A percentile compares a stretch with the other conserved stretches of the same genome.
Evolutionary conservation across 2,888 invertebrate genomes (phyloP).

Genomic region (Sesamia inferens): DNA sequence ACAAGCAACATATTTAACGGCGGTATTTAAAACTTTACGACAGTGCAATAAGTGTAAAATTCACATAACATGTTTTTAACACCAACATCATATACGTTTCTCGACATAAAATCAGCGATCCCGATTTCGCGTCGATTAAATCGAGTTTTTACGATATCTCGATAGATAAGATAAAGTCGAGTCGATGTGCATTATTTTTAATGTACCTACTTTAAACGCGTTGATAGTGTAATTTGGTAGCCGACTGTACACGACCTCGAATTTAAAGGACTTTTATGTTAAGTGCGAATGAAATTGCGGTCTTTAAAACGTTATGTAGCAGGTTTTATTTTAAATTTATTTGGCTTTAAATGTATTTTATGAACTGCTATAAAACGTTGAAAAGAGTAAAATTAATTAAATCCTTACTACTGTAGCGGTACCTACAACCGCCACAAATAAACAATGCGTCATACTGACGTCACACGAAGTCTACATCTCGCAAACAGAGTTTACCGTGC

Average conservation of each 20-base stretch:
- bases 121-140: conserved; percentile 63
- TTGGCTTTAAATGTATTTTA: conserved; percentile 34
- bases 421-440: too few species aligned
- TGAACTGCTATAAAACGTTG: conserved; percentile 15
- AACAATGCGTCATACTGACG: too few species aligned
- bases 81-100: conserved; percentile 46
- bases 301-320: conserved; percentile 43
- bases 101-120: conserved; percentile 54
- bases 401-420: too few species aligned
- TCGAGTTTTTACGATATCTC: conserved; percentile 62
- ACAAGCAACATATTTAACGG: conserved; percentile 56
- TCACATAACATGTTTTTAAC: conserved; percentile 65
- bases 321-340: conserved; percentile 38
- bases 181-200: conserved; percentile 55
- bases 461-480: too few species aligned
- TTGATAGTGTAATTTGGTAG: conserved; percentile 66
- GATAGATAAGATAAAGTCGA: conserved; percentile 62
- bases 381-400: neutral
- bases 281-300: conserved; percentile 41
- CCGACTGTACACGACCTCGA: conserved; percentile 52
- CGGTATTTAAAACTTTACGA: conserved; percentile 64
- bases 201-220: conserved; percentile 49
- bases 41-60: conserved; percentile 64
- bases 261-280: conserved; percentile 51
- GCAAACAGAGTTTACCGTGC: too few species aligned